These are phyloP conservation scores for Passer domesticus DNA, from an alignment of 2,113 vertebrate species.

Conservation along the genomic window DNA sequence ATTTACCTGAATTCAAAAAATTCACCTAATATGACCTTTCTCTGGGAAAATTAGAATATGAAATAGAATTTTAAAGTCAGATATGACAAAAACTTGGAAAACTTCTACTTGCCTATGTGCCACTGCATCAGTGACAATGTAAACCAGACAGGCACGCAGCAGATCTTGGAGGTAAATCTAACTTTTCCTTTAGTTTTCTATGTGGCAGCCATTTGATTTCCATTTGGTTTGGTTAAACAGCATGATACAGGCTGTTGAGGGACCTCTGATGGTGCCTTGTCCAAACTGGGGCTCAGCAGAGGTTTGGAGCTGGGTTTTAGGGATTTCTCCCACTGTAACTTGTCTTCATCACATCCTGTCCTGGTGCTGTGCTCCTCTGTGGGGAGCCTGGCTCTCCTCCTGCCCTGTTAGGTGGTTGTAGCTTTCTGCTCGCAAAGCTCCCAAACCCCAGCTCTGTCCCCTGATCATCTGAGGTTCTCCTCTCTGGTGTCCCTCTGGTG, in stretches of 20 bases:
- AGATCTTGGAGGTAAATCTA: not conserved
- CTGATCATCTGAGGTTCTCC: not conserved
- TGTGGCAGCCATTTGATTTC: not conserved
- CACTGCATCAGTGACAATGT: not conserved
- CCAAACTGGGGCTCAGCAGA: accelerated
- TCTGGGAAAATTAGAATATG: not conserved
- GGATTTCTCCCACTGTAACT: not conserved
- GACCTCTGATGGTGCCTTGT: not conserved
- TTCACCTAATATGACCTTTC: not conserved
- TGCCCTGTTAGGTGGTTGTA: not conserved
- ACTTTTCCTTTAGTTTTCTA: not conserved
- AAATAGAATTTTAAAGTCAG: not conserved
- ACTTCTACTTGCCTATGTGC: not conserved
- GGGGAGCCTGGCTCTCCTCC: not conserved
- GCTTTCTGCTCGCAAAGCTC: not conserved
- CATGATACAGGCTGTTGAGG: not conserved
- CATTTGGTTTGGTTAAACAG: not conserved
- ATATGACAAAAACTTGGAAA: not conserved
- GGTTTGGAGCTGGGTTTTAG: not conserved
- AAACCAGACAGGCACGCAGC: not conserved
- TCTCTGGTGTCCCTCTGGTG: not conserved
- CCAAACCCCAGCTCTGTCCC: not conserved
- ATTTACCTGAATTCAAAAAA: not conserved
- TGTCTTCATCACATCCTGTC: not conserved
- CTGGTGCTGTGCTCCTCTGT: not conserved